Base-by-base conservation (phyloP, 1,140 invertebrate species). In the Penaeus chinensis region DNA sequence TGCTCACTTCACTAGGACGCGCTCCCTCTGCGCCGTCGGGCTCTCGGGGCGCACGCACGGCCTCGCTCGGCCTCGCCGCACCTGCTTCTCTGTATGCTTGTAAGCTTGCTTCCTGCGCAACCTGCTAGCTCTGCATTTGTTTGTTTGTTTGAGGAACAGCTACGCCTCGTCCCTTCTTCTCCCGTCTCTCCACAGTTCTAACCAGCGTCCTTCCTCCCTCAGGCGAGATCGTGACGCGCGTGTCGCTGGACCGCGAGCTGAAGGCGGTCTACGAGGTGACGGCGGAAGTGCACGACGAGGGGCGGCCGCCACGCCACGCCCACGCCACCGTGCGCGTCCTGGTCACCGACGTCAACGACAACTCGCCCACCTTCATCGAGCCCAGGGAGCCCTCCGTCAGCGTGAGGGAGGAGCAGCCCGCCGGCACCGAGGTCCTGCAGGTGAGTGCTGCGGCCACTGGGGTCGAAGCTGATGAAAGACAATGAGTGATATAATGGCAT, bases 201-300 rank as follows among this genome's bases (percentile, higher is more conserved):
- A 88, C n/a, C 20, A 20, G 18, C 24, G 7, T 37, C 66, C 24
- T 74, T 62, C 78, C 80, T 88, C 69, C 94, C 93, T 5, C 92
- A 97, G 98, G 98, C 80, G 95, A 97, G 91, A 96, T 99, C 71
- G 95, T 94, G 22, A 98, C 97, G 4, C 95, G 95, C 85, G 94
- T 95, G 89, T 93, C 94, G 5, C 93, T 99, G 66, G 97, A 99
- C 92, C 93, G 98, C 32, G 98, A 99, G 93, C 92, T 92, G 2
- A 95, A 95, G 90, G 93, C 94, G 24, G 92, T 94, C 0, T 96
- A 98, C 92, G 96, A 97, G 90, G 92, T 98, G 24, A 95, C 96
- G 3, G 95, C 96, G 20, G 96, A 97, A 92, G 98, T 96, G 1
- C 93, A 94, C 83, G 98, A 99, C 92, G 95, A 96, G 91, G 98